These are phyloP conservation scores for Diplazon laetatorius DNA, from an alignment of 2,888 invertebrate species.

Conservation along the genomic window DNA sequence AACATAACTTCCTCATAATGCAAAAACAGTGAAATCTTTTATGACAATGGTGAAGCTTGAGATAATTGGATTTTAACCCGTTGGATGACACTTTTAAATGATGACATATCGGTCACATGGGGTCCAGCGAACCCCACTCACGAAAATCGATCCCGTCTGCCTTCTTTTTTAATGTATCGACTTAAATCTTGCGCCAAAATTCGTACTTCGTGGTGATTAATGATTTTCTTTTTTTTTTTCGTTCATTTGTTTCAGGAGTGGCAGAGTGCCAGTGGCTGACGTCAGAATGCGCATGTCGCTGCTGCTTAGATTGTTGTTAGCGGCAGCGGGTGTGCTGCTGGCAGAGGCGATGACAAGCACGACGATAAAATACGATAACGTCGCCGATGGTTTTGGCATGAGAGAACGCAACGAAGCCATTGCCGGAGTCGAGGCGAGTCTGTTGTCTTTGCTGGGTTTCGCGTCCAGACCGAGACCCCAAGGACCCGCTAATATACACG, in stretches of 20 bases:
- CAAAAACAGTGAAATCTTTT: no score
- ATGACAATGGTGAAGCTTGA: no score
- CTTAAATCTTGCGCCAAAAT: neutral
- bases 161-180: no score
- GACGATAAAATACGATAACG: constrained; percentile 82
- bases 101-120: no score
- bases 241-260: constrained; percentile 75
- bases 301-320: constrained; percentile 80
- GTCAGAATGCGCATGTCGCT: constrained; percentile 82
- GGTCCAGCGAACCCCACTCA: no score
- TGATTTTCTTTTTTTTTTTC: constrained; percentile 52
- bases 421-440: constrained; percentile 84
- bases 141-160: no score
- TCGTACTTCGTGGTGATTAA: constrained; percentile 42
- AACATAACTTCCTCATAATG: no score
- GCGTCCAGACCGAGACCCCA: constrained; percentile 84
- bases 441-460: constrained; percentile 87
- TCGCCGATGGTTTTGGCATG: constrained; percentile 69
- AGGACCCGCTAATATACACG: constrained; percentile 86
- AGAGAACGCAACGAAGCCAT: constrained; percentile 79
- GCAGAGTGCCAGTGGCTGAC: constrained; percentile 77
- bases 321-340: constrained; percentile 80
- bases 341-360: constrained; percentile 78
- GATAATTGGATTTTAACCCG: no score
- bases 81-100: no score